Evolutionary conservation across 2,888 invertebrate species (phyloP), one percentile per base, ranked within the genome.

Genomic region (Seira musarum): DNA sequence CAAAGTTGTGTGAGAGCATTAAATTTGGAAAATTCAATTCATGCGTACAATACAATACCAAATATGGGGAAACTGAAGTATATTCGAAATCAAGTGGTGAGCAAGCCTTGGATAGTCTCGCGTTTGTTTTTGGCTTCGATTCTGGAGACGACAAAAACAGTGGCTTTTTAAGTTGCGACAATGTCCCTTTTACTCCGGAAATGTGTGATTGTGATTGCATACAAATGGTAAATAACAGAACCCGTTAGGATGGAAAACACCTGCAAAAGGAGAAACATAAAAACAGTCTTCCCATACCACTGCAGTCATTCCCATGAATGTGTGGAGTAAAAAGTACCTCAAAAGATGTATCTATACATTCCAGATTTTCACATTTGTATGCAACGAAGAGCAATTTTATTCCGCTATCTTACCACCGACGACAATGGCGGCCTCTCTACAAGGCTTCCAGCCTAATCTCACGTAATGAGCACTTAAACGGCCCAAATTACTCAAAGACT

Each of bases 391-490:
- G 22, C 19, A 13, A 19, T 60, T 61, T 67, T 60, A 60, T 60
- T 60, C 10, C n/a, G n/a, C n/a, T 13, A 40, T n/a, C n/a, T 30
- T 30, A 8, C 30, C 30, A 30, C 30, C 30, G 30, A 30, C 30
- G 3, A 30, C n/a, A n/a, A n/a, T n/a, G n/a, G n/a, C n/a, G n/a
- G 49, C 25, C n/a, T 15, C 1, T 57, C 10, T 40, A 61, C 19
- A 21, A n/a, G 3, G 5, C 35, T 73, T 17, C 40, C 40, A 66
- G 53, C 77, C 61, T 78, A 78, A 78, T 78, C 78, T 68, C 53
- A 61, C 66, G 30, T 67, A 78, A 78, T 78, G 71, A 78, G 78
- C 72, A 72, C 66, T 68, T 78, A 78, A 77, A 77, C 71, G 66
- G 60, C 60, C 22, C 5, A 60, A 71, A 77, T 77, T 77, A 71